A percentile compares a stretch with the other conserved stretches of the same genome.
phyloP scores from a whole-genome alignment of 2,797 vertebrate genomes.

The Delichon dasypus region DNA sequence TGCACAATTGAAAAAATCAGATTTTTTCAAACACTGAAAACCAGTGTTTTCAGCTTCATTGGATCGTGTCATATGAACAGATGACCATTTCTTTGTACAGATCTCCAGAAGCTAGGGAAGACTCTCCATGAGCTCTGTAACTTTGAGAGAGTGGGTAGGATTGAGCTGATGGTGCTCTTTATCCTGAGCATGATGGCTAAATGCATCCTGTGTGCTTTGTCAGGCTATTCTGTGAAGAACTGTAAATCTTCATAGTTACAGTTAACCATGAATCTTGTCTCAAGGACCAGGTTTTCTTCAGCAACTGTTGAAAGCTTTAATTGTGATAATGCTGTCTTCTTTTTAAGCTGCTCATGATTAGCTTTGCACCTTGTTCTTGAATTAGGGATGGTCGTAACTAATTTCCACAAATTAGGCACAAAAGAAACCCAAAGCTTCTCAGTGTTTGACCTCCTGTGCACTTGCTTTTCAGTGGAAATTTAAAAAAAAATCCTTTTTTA shows the following conservation, averaged over 20 bases:
- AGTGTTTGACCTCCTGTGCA: conserved; percentile 15
- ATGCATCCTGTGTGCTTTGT: not conserved
- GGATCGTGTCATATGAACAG: not conserved
- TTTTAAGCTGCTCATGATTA: conserved; percentile 37
- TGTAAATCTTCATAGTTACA: not conserved
- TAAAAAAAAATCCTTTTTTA: not conserved
- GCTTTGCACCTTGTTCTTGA: conserved; percentile 21
- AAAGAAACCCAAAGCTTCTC: not conserved
- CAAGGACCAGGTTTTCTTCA: conserved; percentile 9
- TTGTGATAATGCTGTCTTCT: not conserved
- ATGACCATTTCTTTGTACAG: not conserved
- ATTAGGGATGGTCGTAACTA: conserved; percentile 6
- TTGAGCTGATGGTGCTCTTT: not conserved
- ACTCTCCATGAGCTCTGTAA: not conserved
- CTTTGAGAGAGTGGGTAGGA: not conserved
- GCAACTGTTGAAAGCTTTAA: not conserved
- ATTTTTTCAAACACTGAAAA: too few species aligned
- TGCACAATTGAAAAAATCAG: not conserved
- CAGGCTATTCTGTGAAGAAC: not conserved
- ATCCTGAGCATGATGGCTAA: not conserved
- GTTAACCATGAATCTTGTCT: conserved; percentile 12
- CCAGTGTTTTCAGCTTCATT: not conserved
- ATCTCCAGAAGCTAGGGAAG: not conserved
- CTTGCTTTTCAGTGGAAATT: not conserved
- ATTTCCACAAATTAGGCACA: conserved; percentile 10